Base-by-base conservation (phyloP, 2,888 invertebrate species). In the Odontothrips loti region DNA sequence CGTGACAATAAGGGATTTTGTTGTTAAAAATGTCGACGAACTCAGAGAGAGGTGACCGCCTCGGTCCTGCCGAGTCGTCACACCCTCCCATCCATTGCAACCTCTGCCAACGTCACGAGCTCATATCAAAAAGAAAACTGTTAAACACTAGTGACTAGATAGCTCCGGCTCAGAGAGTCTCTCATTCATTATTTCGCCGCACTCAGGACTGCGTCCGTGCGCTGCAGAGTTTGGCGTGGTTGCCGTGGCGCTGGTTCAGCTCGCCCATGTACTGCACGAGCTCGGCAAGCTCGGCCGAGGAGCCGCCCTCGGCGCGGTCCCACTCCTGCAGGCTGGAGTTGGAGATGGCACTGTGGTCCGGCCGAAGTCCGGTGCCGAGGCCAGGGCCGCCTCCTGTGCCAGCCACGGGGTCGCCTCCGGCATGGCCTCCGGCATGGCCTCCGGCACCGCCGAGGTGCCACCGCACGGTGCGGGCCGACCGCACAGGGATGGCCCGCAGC, bases 261-360 rank as follows among this genome's bases (percentile, higher is more conserved):
- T 92, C 91, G 81, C 91, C 91, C 92, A 93, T 91, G 86, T 91
- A 92, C 29, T 90, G 90, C 48, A 81, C 79, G 23, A 81, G 75
- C 27, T 83, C 83, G 23, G 92, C 92, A 81, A 94, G 88, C 85
- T 94, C 93, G 80, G 91, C 90, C 12, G 92, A 91, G 15, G 91
- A 91, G 84, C 68, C 12, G 23, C 92, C 90, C 84, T 93, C 93
- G 58, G 91, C 89, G 81, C 90, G 92, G 84, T 93, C 93, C 83
- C 92, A 88, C 86, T 93, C 93, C 81, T 92, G 91, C n/a, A 94
- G 89, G 85, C 93, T 93, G 82, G 93, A 93, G 87, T 94, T 93
- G 86, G 93, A 93, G 85, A 94, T 93, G 82, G 91, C 89, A 83
- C 88, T 88, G 6, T 86, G 87, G 75, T 89, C 88, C 47, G 89